Evolutionary conservation across 2,797 vertebrate genomes (phyloP), one percentile per base, ranked within the genome.

Genomic region (Brachyrhaphis roseni): DNA sequence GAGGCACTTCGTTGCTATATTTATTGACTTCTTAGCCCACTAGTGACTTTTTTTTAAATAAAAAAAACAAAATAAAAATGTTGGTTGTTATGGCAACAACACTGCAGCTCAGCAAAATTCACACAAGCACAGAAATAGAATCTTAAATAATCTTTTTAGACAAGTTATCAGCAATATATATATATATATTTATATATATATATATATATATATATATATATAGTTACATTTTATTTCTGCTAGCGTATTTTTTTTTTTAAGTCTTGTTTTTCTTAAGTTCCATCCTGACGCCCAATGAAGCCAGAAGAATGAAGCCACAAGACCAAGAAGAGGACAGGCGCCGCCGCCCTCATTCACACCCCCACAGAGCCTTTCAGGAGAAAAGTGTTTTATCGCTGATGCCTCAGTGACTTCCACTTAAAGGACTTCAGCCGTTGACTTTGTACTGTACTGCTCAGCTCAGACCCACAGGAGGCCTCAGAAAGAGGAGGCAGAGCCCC

Each of bases 321-420:
- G 86, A 83, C 75, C 86, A 45, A 57, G 80, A 41, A 76, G 92
- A 84, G 91, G 79, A 82, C 81, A 85, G 90, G 90, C 92, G 87
- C 91, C 91, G 51, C 89, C 76, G 86, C 83, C 87, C 82, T 86
- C 72, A 64, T 86, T 91, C 89, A 84, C 34, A 43, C 78, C 80
- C 84, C 66, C 41, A 13, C 72, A 75, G 1, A 82, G 81, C 86
- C 88, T 90, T 93, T 91, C 85, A 86, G 78, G 82, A 84, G 82
- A 87, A 93, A 90, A 70, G 79, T 94, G 94, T 92, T 96, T 95
- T 95, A 95, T 93, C 91, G 92, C 90, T 82, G 91, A 94, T 87
- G 93, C 92, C 89, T 94, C 90, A 86, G 79, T 90, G 86, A 89
- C 88, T 94, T 92, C 91, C 90, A 92, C 91, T 92, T 87, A 83